Conservation (phyloP, 2,888 invertebrate genomes). For the Augochlorella aurata region DNA sequence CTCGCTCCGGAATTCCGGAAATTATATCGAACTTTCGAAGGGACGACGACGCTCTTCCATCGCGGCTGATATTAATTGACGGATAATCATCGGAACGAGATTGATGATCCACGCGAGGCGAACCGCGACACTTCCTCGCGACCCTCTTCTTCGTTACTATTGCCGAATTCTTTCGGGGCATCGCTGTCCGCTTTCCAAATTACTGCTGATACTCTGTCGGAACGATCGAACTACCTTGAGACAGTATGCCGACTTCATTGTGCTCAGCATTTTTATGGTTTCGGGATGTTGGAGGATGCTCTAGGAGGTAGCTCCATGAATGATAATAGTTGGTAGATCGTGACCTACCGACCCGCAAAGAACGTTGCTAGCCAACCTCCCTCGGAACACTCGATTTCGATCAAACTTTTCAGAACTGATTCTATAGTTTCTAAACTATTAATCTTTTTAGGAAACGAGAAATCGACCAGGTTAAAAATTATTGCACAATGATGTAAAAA, state of each 20-base stretch:
- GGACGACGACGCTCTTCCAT: slow-evolving; percentile 17
- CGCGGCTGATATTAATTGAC: slow-evolving; percentile 49
- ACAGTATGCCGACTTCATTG: neutral
- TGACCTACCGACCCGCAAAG: slow-evolving; percentile 66
- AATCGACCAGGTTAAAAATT: too few species aligned
- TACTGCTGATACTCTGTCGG: too few species aligned
- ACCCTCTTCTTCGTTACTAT: neutral
- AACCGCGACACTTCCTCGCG: neutral
- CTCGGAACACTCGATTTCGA: neutral
- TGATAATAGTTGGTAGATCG: slow-evolving; percentile 62
- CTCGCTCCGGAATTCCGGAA: slow-evolving; percentile 59
- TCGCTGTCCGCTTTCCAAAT: neutral
- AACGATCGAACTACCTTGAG: neutral
- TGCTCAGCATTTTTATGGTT: neutral
- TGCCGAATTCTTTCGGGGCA: neutral
- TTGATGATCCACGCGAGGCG: neutral
- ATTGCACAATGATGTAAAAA: neutral
- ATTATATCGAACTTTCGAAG: slow-evolving; percentile 54
- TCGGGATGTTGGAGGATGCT: neutral
- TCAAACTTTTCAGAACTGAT: neutral
- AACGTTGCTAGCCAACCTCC: neutral
- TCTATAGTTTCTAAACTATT: neutral
- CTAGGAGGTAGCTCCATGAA: slow-evolving; percentile 55
- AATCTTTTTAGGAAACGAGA: neutral
- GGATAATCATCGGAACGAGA: slow-evolving; percentile 3